Conservation (phyloP, 1,140 invertebrate species). For the Lordiphosa stackelbergi region DNA sequence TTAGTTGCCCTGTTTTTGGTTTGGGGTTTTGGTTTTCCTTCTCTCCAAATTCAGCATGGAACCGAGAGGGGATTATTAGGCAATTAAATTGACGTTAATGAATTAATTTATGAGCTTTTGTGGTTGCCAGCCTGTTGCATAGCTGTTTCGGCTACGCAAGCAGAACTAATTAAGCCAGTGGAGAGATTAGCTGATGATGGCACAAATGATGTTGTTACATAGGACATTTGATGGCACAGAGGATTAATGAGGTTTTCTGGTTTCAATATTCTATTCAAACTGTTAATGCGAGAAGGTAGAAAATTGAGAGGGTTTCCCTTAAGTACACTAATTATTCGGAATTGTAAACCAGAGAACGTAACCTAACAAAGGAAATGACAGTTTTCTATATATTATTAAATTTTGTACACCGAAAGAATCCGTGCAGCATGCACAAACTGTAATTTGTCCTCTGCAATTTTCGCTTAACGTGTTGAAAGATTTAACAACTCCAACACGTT, state of each 20-base stretch:
- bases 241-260: too few relatives aligned
- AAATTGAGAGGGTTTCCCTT: too few relatives aligned
- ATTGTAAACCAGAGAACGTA: too few relatives aligned
- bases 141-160: slow-evolving; percentile 1
- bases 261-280: too few relatives aligned
- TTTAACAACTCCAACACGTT: slow-evolving; percentile 44
- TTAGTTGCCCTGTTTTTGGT: neutral
- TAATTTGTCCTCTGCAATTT: slow-evolving; percentile 39
- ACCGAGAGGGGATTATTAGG: slow-evolving; percentile 45
- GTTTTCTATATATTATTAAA: too few relatives aligned
- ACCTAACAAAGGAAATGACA: too few relatives aligned
- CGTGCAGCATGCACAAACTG: neutral
- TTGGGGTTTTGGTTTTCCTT: too few relatives aligned
- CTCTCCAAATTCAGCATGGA: neutral
- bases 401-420: too few relatives aligned
- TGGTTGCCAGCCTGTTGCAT: slow-evolving; percentile 48
- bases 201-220: slow-evolving; percentile 1
- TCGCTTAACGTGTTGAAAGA: slow-evolving; percentile 40
- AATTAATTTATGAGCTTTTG: slow-evolving; percentile 70
- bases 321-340: too few relatives aligned
- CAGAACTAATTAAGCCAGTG: slow-evolving; percentile 37
- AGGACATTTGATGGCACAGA: too few relatives aligned
- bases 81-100: slow-evolving; percentile 72
- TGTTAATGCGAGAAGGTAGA: too few relatives aligned
- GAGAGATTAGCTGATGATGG: slow-evolving; percentile 17